Conservation (phyloP, 92 coral and sea anemone genomes). For the Pocillopora meandrina region DNA sequence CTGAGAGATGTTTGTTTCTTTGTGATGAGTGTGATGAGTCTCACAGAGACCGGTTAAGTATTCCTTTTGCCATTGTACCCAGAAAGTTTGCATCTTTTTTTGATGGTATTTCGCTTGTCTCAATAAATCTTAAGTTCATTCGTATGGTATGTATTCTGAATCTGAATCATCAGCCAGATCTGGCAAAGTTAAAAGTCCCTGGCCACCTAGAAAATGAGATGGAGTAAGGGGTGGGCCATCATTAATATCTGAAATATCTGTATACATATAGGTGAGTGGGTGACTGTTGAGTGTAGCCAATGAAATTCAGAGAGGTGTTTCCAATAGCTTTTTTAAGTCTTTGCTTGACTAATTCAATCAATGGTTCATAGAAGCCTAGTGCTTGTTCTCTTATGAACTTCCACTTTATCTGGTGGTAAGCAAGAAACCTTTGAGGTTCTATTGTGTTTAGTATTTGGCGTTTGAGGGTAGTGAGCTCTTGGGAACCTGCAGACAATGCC, state of each 20-base stretch:
- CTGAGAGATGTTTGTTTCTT: not conserved
- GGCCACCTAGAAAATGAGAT: slow-evolving; percentile 34
- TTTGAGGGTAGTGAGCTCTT: no score
- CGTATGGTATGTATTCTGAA: not conserved
- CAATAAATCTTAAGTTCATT: not conserved
- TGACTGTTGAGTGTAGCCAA: slow-evolving; percentile 35
- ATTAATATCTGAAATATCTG: no score
- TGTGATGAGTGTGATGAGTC: slow-evolving; percentile 3
- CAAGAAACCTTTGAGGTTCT: no score
- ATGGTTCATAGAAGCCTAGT: no score
- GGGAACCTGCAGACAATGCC: no score
- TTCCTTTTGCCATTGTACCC: slow-evolving; percentile 7
- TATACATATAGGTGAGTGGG: slow-evolving; percentile 27
- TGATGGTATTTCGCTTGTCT: slow-evolving; percentile 13
- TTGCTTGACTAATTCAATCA: slow-evolving; percentile 50
- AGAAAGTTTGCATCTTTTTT: slow-evolving; percentile 2
- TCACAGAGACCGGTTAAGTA: slow-evolving; percentile 3
- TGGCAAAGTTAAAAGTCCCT: slow-evolving; percentile 24
- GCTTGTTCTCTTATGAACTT: no score
- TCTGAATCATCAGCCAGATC: not conserved
- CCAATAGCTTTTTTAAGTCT: slow-evolving; percentile 41
- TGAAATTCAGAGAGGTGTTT: no score
- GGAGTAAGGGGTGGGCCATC: no score
- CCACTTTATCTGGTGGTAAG: no score
- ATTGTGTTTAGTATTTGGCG: no score